Evolutionary conservation across 2,113 vertebrate species (phyloP).

Genomic region (Okapia johnstoni): DNA sequence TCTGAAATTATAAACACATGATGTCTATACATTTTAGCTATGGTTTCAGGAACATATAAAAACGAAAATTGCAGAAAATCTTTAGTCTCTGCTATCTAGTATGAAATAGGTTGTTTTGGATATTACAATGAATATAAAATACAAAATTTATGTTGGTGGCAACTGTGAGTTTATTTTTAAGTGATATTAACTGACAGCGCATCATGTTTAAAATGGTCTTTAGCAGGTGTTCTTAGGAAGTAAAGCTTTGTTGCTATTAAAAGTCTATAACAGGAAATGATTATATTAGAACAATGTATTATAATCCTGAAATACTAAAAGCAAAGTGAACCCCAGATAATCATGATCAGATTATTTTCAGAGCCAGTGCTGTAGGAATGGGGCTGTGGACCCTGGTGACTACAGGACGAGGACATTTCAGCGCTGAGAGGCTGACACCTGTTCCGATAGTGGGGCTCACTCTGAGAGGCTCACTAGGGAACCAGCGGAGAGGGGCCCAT

Average conservation of each 20-base stretch:
- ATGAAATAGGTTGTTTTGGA: not conserved
- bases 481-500: fast-evolving
- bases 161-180: conserved; percentile 31
- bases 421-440: not conserved
- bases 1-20: not conserved
- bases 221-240: not conserved
- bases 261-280: not conserved
- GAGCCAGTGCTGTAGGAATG: fast-evolving
- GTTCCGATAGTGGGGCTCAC: fast-evolving
- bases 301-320: not conserved
- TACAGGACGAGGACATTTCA: fast-evolving
- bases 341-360: not conserved
- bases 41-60: not conserved
- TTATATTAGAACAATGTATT: not conserved
- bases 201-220: not conserved
- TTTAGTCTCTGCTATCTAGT: not conserved
- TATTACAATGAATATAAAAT: not conserved
- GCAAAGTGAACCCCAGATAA: not conserved
- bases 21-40: not conserved
- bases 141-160: not conserved
- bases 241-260: not conserved
- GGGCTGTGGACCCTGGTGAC: fast-evolving
- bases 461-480: not conserved
- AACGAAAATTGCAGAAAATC: not conserved
- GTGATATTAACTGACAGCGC: not conserved